These are phyloP conservation scores for Butastur rufipennis DNA, from an alignment of 2,113 vertebrate genomes.

Conservation along the genomic window DNA sequence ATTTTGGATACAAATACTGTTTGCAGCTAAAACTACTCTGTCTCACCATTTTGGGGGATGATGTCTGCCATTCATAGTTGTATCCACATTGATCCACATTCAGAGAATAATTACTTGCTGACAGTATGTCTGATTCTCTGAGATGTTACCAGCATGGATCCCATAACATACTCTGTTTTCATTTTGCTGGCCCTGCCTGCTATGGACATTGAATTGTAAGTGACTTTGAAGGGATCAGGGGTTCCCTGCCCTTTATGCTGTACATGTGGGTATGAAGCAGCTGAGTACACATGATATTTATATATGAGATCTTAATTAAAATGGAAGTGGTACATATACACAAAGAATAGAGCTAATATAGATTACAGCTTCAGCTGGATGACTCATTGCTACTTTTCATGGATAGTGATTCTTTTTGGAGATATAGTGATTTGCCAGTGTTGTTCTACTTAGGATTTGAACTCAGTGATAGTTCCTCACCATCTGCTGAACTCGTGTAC, in stretches of 20 bases:
- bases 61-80: neutral
- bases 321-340: neutral
- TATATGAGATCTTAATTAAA: accelerated
- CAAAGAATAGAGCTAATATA: neutral
- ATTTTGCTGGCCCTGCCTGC: neutral
- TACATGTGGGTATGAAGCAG: neutral
- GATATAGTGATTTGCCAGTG: neutral
- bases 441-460: neutral
- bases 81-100: neutral
- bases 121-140: neutral
- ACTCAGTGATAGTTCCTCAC: neutral
- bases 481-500: neutral
- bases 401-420: neutral
- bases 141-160: neutral
- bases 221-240: neutral
- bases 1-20: neutral
- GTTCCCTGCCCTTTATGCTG: neutral
- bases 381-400: neutral
- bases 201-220: neutral
- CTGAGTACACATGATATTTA: neutral
- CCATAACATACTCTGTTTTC: neutral
- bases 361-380: neutral
- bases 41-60: neutral
- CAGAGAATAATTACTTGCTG: neutral
- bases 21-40: neutral